These are phyloP conservation scores for Desmodus rotundus DNA, from an alignment of 2,113 vertebrate species.

Conservation along the genomic window DNA sequence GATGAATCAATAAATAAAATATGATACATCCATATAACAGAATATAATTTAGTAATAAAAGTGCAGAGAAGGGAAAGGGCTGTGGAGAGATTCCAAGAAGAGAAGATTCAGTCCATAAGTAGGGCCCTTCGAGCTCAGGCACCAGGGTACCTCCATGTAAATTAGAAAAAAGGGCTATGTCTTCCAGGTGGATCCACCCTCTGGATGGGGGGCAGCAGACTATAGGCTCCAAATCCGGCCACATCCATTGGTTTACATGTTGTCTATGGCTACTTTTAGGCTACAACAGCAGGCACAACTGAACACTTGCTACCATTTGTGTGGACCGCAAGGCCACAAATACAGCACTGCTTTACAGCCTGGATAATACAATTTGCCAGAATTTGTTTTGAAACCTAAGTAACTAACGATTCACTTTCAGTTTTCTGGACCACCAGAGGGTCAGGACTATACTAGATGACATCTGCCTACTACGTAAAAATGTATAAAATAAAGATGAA, in stretches of 20 bases:
- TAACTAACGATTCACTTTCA: not conserved
- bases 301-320: not conserved
- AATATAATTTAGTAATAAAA: slow-evolving; percentile 28
- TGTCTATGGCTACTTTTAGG: not conserved
- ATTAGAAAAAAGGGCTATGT: not conserved
- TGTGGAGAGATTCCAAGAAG: not conserved
- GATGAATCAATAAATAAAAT: slow-evolving; percentile 29
- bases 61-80: not conserved
- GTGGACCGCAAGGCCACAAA: not conserved
- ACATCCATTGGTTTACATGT: not conserved
- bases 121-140: not conserved
- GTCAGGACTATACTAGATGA: not conserved
- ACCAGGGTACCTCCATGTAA: not conserved
- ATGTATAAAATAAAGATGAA: slow-evolving; percentile 24
- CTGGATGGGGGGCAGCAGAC: not conserved
- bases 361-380: not conserved
- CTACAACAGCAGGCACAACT: not conserved
- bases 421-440: not conserved
- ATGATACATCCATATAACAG: not conserved
- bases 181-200: not conserved
- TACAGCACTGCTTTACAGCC: not conserved
- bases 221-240: not conserved
- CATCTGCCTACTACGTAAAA: not conserved
- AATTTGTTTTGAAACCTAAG: not conserved
- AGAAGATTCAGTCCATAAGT: not conserved